Conservation (phyloP, 2,888 invertebrate species). For the Keiferia lycopersicella region DNA sequence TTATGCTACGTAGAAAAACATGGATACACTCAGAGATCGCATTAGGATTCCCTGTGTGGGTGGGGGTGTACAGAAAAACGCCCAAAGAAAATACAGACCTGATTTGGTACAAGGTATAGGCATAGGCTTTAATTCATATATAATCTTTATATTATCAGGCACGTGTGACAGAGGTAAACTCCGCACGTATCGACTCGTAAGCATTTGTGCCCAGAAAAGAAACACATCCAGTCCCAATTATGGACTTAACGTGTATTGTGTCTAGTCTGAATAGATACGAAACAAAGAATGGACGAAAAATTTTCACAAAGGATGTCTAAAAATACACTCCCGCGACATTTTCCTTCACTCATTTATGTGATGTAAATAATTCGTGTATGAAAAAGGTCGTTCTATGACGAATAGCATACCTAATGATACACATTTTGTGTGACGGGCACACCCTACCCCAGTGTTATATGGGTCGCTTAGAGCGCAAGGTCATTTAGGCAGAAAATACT, state of each 20-base stretch:
- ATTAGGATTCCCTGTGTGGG: too few species aligned
- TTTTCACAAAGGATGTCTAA: background rate
- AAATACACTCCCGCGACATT: constrained; percentile 6
- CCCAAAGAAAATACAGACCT: too few species aligned
- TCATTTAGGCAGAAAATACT: constrained; percentile 14
- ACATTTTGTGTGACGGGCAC: constrained; percentile 18
- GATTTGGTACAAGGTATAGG: too few species aligned
- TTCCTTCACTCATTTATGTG: constrained; percentile 2
- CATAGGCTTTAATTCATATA: too few species aligned
- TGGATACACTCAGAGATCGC: too few species aligned
- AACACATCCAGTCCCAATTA: background rate
- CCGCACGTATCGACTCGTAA: too few species aligned
- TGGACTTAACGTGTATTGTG: background rate
- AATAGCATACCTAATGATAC: background rate
- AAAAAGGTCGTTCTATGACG: constrained; percentile 7
- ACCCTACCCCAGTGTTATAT: constrained; percentile 16
- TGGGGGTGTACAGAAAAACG: too few species aligned
- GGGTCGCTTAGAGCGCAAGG: constrained; percentile 17
- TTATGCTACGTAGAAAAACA: too few species aligned
- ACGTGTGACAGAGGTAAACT: too few species aligned
- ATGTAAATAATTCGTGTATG: constrained; percentile 10
- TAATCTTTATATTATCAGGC: too few species aligned
- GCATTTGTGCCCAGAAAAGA: too few species aligned
- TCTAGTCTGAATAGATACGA: background rate
- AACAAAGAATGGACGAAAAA: background rate